These are phyloP conservation scores for Drosophila insularis DNA, from an alignment of 1,140 invertebrate genomes.

Conservation along the genomic window DNA sequence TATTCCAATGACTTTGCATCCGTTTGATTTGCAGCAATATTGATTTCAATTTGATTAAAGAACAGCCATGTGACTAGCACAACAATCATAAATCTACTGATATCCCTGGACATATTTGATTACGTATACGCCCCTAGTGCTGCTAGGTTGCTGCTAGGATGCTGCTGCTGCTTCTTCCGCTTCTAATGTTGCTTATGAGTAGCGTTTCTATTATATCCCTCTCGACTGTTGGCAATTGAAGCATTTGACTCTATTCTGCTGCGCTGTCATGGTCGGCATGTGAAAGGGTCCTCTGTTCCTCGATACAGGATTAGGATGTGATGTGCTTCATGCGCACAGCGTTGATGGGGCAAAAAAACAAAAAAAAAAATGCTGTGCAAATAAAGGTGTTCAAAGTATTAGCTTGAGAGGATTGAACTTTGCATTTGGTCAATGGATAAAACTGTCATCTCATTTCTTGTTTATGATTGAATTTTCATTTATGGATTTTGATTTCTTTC, in stretches of 20 bases:
- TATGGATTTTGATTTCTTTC: conserved; percentile 15
- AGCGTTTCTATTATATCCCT: neutral
- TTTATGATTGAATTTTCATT: conserved; percentile 42
- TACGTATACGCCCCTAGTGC: neutral
- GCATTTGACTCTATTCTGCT: conserved; percentile 25
- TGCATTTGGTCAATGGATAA: conserved; percentile 23
- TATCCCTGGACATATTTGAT: conserved; percentile 1
- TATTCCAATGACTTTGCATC: conserved; percentile 15
- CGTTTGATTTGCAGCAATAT: conserved; percentile 6
- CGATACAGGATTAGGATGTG: neutral
- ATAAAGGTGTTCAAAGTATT: neutral
- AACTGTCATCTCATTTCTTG: conserved; percentile 21
- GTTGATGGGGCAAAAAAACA: no score
- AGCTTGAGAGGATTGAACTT: conserved; percentile 9
- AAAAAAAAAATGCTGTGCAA: neutral
- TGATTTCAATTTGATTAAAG: neutral
- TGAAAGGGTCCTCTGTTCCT: conserved; percentile 7
- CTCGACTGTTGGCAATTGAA: conserved; percentile 18
- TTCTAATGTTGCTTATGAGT: neutral
- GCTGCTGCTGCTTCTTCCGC: no score
- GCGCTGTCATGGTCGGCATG: conserved; percentile 40
- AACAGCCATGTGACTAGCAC: conserved; percentile 25
- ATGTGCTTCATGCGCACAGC: no score
- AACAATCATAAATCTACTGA: conserved; percentile 5
- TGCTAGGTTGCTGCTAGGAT: neutral